Conservation (phyloP, 2,113 vertebrate genomes). For the Clarias batrachus region DNA sequence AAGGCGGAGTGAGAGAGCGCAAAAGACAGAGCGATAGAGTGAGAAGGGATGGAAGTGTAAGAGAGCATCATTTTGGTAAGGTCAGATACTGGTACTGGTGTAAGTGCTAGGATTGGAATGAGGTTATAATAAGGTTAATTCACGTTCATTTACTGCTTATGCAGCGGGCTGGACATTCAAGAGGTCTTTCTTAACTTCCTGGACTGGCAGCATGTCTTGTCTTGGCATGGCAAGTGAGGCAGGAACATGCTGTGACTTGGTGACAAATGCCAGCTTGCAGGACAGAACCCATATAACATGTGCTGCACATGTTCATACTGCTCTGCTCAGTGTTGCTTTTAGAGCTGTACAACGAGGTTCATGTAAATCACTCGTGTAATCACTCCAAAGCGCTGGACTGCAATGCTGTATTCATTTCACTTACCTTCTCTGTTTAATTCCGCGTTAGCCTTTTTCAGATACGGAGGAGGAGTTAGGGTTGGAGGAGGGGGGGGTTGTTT, state of each 20-base stretch:
- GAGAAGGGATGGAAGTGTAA: not conserved
- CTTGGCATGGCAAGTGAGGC: not conserved
- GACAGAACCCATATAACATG: not conserved
- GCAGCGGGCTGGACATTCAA: conserved; percentile 35
- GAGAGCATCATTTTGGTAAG: conserved; percentile 7
- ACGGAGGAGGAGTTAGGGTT: not conserved
- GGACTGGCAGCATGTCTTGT: conserved; percentile 1
- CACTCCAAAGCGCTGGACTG: not conserved
- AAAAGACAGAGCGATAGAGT: not conserved
- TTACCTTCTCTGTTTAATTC: conserved; percentile 14
- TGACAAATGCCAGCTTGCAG: not conserved
- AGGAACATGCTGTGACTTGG: not conserved
- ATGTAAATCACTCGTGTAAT: not conserved
- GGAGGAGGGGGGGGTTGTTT: not conserved
- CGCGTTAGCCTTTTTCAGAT: not conserved
- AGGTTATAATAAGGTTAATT: conserved; percentile 39
- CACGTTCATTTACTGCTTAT: conserved; percentile 46
- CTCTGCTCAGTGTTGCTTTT: not conserved
- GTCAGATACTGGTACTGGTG: conserved; percentile 15
- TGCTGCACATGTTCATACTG: not conserved
- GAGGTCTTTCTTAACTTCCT: conserved; percentile 7
- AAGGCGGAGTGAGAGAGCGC: not conserved
- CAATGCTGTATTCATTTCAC: not conserved
- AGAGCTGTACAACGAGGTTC: not conserved
- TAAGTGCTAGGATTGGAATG: conserved; percentile 37